These are phyloP conservation scores for Aythya baeri DNA, from an alignment of 2,113 vertebrate genomes.

Conservation along the genomic window DNA sequence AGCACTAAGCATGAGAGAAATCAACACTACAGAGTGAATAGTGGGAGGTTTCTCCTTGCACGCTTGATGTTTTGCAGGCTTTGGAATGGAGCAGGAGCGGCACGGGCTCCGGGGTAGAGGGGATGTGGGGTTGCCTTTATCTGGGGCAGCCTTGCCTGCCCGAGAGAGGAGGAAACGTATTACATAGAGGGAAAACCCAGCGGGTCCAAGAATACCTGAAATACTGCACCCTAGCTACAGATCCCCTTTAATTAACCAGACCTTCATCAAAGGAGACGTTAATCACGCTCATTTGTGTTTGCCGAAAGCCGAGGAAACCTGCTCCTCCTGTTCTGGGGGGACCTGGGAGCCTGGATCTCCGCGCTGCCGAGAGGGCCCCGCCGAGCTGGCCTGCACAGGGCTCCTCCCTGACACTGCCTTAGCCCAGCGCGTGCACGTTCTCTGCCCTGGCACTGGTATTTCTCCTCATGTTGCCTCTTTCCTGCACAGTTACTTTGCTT, in stretches of 20 bases:
- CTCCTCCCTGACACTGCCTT: neutral
- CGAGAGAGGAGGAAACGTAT: neutral
- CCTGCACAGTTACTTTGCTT: neutral
- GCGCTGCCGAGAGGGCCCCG: neutral
- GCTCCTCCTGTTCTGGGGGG: neutral
- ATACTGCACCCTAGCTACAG: neutral
- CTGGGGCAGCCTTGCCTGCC: neutral
- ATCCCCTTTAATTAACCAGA: conserved; percentile 40
- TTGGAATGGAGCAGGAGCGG: neutral
- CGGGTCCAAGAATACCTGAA: neutral
- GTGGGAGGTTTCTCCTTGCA: fast-evolving
- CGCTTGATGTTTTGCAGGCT: neutral
- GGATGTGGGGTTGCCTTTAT: neutral
- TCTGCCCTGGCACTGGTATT: neutral
- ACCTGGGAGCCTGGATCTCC: neutral
- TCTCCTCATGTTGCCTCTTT: neutral
- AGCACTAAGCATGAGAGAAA: neutral
- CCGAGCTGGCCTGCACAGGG: neutral
- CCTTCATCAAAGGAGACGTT: neutral
- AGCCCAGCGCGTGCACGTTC: neutral
- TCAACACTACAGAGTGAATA: neutral
- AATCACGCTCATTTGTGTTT: neutral
- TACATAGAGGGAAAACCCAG: neutral
- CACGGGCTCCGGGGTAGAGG: neutral
- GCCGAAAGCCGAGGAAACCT: neutral